phyloP scores from a whole-genome alignment of 2,888 invertebrate genomes.

The Cataglyphis rosenhaueri region DNA sequence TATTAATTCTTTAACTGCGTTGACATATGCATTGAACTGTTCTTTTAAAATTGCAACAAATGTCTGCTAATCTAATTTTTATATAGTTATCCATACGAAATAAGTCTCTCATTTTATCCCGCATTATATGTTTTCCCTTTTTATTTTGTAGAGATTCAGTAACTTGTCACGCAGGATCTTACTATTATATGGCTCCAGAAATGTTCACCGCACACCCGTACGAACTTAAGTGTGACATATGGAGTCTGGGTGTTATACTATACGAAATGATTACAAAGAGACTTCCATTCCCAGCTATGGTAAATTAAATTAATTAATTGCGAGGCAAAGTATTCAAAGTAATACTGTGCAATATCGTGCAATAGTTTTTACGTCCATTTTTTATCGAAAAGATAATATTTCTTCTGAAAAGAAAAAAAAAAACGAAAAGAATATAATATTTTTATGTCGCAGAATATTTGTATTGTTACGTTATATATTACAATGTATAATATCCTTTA shows the following conservation, averaged over 20 bases:
- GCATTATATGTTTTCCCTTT: background rate
- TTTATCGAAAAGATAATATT: background rate
- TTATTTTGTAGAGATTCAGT: slow-evolving; percentile 31
- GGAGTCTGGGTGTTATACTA: slow-evolving; percentile 94
- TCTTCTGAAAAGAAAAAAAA: background rate
- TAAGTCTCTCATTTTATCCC: background rate
- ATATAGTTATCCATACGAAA: background rate
- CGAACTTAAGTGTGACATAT: slow-evolving; percentile 93
- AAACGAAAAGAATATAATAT: background rate
- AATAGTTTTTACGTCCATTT: too few relatives aligned
- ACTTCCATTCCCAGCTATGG: slow-evolving; percentile 79
- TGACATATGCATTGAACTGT: background rate
- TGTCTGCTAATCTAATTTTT: background rate
- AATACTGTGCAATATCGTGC: background rate
- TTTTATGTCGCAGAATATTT: slow-evolving; percentile 8
- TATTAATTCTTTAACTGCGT: background rate
- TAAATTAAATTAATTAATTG: slow-evolving; percentile 57
- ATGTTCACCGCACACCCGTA: slow-evolving; percentile 92
- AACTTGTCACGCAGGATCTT: slow-evolving; percentile 78
- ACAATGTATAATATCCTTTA: background rate
- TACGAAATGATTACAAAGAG: slow-evolving; percentile 88
- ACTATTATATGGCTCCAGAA: slow-evolving; percentile 94
- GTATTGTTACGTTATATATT: background rate
- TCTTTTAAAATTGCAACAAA: background rate
- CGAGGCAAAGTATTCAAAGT: background rate